Percentiles rank a stretch among this genome's conserved stretches.
phyloP scores from a whole-genome alignment of 2,888 invertebrate genomes.

The Sacculina carcini region DNA sequence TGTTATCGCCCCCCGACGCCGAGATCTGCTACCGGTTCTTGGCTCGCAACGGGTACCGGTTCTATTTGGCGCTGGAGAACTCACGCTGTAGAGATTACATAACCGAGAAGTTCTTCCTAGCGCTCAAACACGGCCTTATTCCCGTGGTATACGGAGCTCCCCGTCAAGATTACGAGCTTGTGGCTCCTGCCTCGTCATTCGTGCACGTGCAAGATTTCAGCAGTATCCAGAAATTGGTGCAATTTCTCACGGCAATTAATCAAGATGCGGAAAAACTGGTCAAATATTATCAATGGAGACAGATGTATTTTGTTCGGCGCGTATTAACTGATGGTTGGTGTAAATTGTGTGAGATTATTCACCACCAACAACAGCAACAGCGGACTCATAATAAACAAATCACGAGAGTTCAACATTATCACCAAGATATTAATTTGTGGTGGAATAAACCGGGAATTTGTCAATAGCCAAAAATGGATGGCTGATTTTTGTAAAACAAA shows the following conservation, averaged over 20 bases:
- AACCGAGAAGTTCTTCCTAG: neutral
- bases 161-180: neutral
- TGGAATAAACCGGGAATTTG: no score
- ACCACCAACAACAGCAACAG: no score
- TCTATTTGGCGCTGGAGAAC: neutral
- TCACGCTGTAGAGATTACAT: neutral
- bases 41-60: neutral
- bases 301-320: neutral
- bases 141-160: constrained; percentile 6
- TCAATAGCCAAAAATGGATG: no score
- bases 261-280: neutral
- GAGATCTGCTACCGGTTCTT: neutral
- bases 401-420: no score
- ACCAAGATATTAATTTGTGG: no score
- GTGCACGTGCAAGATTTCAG: constrained; percentile 6
- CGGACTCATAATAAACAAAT: no score
- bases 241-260: neutral
- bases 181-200: constrained; percentile 6
- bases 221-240: neutral
- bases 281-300: neutral
- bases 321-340: neutral
- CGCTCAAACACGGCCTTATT: neutral
- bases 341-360: neutral
- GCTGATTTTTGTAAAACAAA: no score
- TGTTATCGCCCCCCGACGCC: neutral